Base-by-base conservation (phyloP, 2,113 vertebrate species). In the Oryzias woworae region DNA sequence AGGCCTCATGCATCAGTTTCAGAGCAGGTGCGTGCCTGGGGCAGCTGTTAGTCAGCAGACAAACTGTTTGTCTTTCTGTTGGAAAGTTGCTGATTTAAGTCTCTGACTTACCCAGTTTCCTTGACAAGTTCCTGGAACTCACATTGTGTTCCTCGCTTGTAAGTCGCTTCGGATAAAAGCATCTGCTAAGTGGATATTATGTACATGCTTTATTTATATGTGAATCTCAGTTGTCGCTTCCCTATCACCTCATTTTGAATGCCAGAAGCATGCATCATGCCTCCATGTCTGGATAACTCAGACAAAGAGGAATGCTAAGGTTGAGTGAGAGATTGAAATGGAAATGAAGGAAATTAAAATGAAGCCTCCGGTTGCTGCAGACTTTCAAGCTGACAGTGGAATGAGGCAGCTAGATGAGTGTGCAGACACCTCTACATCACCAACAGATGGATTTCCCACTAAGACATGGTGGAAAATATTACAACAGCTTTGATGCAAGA, bases 321-420 rank as follows among this genome's bases (percentile, higher is more conserved):
- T 56, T 26, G 65, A 58, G 49, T 57, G 36, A 75, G 59, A 71
- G 61, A 75, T 50, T 60, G 23, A 75, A 78, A 79, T 74, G 67
- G 58, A 69, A 74, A 69, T 77, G 69, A 76, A 71, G 63, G 22
- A 66, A 68, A 70, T 64, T 0, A 54, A 81, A 57, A 58, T 78
- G 62, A 64, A 63, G 50, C 50, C 58, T 17, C 56, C 57, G 64
- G 57, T 53, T 69, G 73, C 63, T 56, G 53, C 46, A 69, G 49
- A 69, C 70, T 76, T 52, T 78, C 53, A 72, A 77, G 58, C 70
- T 83, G 75, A 66, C 51, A 56, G 54, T 50, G 50, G 62, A 57
- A 43, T 26, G 26, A 26, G 28, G 53, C 53, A 45, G 49, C 22
- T 53, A 58, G 69, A 43, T 26, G 26, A 26, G 44, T 48, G 44